Conservation (phyloP, 2,888 invertebrate genomes). For the Apamea monoglypha region DNA sequence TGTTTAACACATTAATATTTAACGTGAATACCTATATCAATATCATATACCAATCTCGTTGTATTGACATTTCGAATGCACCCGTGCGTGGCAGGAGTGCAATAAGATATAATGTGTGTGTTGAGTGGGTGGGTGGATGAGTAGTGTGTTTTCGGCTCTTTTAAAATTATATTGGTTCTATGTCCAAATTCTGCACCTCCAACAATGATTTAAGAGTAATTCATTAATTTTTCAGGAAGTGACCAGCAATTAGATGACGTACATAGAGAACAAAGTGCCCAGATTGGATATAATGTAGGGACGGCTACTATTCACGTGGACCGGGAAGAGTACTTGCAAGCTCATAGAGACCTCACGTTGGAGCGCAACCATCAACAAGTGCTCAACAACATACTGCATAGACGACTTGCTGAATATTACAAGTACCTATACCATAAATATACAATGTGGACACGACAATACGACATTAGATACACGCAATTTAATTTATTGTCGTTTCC, state of each 20-base stretch:
- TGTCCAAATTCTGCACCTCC: not conserved
- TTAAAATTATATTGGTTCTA: not conserved
- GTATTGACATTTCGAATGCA: not conserved
- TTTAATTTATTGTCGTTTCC: not conserved
- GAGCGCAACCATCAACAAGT: slow-evolving; percentile 81
- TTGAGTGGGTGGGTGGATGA: not conserved
- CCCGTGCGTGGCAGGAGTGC: not conserved
- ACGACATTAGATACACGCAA: not conserved
- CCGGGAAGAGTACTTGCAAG: slow-evolving; percentile 83
- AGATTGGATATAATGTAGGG: slow-evolving; percentile 78
- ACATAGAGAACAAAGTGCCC: slow-evolving; percentile 57
- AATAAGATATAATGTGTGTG: not conserved
- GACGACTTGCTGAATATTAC: slow-evolving; percentile 86
- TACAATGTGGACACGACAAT: not conserved
- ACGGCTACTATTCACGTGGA: slow-evolving; percentile 74
- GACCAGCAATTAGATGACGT: slow-evolving; percentile 62
- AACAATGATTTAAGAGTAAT: not conserved
- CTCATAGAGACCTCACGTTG: slow-evolving; percentile 79
- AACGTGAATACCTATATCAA: not conserved
- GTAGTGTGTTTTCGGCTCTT: not conserved
- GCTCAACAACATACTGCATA: slow-evolving; percentile 84
- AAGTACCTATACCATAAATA: slow-evolving; percentile 71
- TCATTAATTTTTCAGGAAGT: slow-evolving; percentile 52
- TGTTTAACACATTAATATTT: not conserved
- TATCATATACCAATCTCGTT: not conserved